Conservation (phyloP, 2,888 invertebrate genomes). For the Poecilus cupreus region DNA sequence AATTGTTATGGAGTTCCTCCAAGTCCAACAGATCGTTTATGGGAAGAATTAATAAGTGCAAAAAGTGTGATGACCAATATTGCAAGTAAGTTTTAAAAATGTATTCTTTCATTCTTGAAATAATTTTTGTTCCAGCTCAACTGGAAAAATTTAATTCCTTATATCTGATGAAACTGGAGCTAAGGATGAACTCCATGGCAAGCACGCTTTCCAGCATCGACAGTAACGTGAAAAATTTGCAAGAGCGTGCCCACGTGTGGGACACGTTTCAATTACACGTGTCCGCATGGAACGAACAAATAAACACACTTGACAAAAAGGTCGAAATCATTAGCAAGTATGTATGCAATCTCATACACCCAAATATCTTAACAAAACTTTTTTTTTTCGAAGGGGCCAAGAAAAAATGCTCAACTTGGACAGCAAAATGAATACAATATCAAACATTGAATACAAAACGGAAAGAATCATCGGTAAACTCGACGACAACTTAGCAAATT, state of each 20-base stretch:
- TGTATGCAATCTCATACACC: conserved; percentile 9
- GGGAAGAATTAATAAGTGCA: conserved; percentile 54
- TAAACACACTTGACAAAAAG: conserved; percentile 74
- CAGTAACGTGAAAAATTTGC: conserved; percentile 72
- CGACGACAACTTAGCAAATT: conserved; percentile 62
- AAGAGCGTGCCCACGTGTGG: conserved; percentile 75
- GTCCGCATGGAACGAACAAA: conserved; percentile 75
- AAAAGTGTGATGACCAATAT: conserved; percentile 55
- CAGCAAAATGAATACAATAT: conserved; percentile 68
- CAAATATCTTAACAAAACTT: background rate
- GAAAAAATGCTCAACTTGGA: conserved; percentile 70
- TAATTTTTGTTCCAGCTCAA: conserved; percentile 66
- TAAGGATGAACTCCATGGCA: conserved; percentile 70
- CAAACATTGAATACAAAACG: conserved; percentile 70
- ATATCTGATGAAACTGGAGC: conserved; percentile 72
- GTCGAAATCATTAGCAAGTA: conserved; percentile 73
- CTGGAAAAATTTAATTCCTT: conserved; percentile 71
- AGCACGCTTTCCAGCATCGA: conserved; percentile 71
- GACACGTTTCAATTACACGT: conserved; percentile 75
- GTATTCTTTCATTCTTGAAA: background rate
- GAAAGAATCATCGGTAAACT: conserved; percentile 71
- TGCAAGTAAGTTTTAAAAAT: conserved; percentile 47
- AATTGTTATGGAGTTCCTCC: conserved; percentile 47
- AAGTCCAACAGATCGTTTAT: conserved; percentile 49
- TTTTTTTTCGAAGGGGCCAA: conserved; percentile 67